Conservation (phyloP, 2,888 invertebrate species). For the Harpalus rufipes region DNA sequence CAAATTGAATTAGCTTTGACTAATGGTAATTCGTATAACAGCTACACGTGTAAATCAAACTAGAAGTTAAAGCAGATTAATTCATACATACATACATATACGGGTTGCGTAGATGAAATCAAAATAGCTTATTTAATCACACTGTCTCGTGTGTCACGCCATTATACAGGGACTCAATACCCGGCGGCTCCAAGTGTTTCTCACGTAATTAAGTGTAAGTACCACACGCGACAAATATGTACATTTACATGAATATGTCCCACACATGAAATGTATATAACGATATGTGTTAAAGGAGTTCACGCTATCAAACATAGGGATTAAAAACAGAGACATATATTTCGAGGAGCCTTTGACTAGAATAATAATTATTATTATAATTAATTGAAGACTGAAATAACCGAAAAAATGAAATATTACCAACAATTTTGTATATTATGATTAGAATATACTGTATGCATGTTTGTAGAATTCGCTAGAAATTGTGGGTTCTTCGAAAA, state of each 20-base stretch:
- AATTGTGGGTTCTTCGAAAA: no score
- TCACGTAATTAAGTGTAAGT: conserved; percentile 42
- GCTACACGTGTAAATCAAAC: conserved; percentile 8
- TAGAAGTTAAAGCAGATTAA: conserved; percentile 37
- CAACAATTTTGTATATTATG: no score
- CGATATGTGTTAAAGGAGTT: neutral
- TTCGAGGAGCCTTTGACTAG: no score
- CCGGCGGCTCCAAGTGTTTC: conserved; percentile 28
- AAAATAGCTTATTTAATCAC: conserved; percentile 40
- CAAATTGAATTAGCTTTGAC: neutral
- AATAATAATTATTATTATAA: no score
- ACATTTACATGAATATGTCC: conserved; percentile 24
- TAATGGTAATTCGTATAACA: neutral
- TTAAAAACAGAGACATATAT: neutral
- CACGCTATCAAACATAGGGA: neutral
- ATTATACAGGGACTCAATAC: conserved; percentile 23
- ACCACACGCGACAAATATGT: conserved; percentile 29
- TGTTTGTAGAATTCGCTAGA: no score
- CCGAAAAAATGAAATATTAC: no score
- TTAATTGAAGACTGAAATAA: no score
- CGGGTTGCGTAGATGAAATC: conserved; percentile 37
- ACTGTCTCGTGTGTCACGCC: conserved; percentile 18
- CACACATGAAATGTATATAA: neutral
- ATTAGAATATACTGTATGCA: no score
- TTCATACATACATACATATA: conserved; percentile 25